Evolutionary conservation across 2,888 invertebrate species (phyloP), one percentile per base, ranked within the genome.

Genomic region (Oegoconia quadripuncta): DNA sequence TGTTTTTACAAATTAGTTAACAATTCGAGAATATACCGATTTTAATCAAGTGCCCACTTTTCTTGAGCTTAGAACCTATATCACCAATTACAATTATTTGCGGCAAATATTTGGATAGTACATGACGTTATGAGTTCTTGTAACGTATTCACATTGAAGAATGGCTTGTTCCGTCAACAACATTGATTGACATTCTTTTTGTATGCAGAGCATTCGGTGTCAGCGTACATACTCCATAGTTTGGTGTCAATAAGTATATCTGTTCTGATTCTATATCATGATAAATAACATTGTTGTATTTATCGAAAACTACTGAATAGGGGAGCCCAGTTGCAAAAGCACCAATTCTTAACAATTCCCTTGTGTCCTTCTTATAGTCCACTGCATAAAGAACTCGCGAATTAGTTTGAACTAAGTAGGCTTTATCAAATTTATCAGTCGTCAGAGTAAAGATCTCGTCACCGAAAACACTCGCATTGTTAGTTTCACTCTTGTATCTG

Each of bases 211-310:
- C n/a, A 22, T 9, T 22, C 7, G 22, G 8, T 9, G 22, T 22
- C 2, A 22, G 8, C 9, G 8, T 7, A 4, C 22, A 22, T 9
- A 2, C 8, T 4, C 22, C 22, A 9, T 22, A 3, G 22, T 22
- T 22, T 9, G 22, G 22, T 2, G 22, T 59, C 34, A 81, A 53
- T 48, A 69, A 72, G 43, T 68, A 78, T 33, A 81, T 37, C 25
- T 62, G 72, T 29, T 62, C 64, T 14, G 55, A 64, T 2, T 53
- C 52, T 4, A 52, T 58, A 44, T 81, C 79, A 18, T 69, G 64
- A 35, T 75, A 81, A 22, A 81, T 64, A 1, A 81, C 49, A 35
- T 79, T 74, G 23, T 81, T 78, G 22, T 64, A 64, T 15, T 60
- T 66, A 37, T 81, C 81, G 37, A 79, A 81, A 0, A 72, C 71